Evolutionary conservation across 2,888 invertebrate species (phyloP).

Genomic region (Andrena praecox): DNA sequence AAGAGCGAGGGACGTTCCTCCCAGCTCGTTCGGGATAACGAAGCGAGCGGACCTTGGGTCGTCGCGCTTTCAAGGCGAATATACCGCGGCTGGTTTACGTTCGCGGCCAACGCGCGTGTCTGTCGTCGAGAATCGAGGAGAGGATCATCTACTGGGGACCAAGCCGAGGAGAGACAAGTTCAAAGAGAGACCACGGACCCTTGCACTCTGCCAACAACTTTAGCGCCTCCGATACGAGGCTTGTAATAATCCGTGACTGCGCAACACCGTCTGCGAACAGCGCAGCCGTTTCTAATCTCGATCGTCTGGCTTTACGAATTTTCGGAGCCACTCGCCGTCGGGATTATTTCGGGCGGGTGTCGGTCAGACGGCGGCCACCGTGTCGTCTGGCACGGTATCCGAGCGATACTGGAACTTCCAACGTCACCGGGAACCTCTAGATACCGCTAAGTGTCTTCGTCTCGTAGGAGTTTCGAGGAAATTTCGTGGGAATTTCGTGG

Average conservation of each 20-base stretch:
- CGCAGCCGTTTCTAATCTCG: conserved; percentile 30
- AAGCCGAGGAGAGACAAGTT: conserved; percentile 42
- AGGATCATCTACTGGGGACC: not conserved
- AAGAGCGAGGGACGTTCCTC: not conserved
- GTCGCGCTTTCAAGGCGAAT: not conserved
- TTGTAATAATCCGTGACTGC: conserved; percentile 45
- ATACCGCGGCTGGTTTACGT: conserved; percentile 6
- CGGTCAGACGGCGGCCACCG: conserved; percentile 25
- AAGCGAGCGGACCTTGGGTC: not conserved
- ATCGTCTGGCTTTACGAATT: conserved; percentile 33
- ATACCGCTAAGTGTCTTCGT: not conserved
- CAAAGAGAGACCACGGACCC: conserved; percentile 41
- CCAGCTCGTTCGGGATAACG: not conserved
- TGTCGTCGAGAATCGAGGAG: not conserved
- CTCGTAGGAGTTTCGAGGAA: not conserved
- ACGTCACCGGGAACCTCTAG: conserved; percentile 18
- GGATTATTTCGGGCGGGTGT: conserved; percentile 45
- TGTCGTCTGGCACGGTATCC: conserved; percentile 34
- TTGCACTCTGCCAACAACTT: conserved; percentile 44
- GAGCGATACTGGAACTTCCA: conserved; percentile 19
- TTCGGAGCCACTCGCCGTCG: conserved; percentile 21
- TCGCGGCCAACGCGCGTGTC: not conserved
- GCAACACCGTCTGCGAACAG: conserved; percentile 43
- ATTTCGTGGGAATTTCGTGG: not conserved
- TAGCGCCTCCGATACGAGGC: conserved; percentile 44